A percentile compares a stretch with the other conserved stretches of the same genome.
phyloP scores from a whole-genome alignment of 37 sponge, comb jelly and placozoan species.

The Agelas oroides region DNA sequence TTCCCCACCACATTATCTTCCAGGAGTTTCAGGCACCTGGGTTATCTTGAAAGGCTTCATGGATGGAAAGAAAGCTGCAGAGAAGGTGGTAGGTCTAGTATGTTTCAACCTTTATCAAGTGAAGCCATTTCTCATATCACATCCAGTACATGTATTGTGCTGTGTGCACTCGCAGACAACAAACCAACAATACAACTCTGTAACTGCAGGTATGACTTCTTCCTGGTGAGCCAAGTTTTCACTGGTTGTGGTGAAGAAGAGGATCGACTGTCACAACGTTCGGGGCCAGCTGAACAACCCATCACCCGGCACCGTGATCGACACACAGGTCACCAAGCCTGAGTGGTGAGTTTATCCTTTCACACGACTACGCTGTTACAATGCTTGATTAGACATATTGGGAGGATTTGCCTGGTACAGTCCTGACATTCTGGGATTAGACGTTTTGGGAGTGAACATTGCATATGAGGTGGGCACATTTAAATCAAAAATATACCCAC shows the following conservation, averaged over 20 bases:
- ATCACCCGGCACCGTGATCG: constrained; percentile 94
- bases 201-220: too few species aligned
- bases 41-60: constrained; percentile 97
- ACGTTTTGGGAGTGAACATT: too few species aligned
- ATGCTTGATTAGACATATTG: not conserved
- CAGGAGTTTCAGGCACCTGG: constrained; percentile 94
- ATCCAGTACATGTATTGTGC: too few species aligned
- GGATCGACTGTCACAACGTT: constrained; percentile 75
- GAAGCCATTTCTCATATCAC: too few species aligned
- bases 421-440: too few species aligned
- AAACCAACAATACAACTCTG: not conserved
- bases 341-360: constrained; percentile 69
- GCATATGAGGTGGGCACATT: too few species aligned
- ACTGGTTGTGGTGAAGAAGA: constrained; percentile 93
- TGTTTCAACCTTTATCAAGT: too few species aligned
- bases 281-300: constrained; percentile 73
- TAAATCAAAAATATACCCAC: too few species aligned
- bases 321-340: constrained; percentile 84
- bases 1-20: constrained; percentile 97
- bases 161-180: too few species aligned
- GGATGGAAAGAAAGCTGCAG: constrained; percentile 96
- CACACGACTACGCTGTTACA: too few species aligned
- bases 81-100: constrained; percentile 73
- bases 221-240: constrained; percentile 92
- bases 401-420: too few species aligned